Base-by-base conservation (phyloP, 2,888 invertebrate genomes). In the Heliconius sara region DNA sequence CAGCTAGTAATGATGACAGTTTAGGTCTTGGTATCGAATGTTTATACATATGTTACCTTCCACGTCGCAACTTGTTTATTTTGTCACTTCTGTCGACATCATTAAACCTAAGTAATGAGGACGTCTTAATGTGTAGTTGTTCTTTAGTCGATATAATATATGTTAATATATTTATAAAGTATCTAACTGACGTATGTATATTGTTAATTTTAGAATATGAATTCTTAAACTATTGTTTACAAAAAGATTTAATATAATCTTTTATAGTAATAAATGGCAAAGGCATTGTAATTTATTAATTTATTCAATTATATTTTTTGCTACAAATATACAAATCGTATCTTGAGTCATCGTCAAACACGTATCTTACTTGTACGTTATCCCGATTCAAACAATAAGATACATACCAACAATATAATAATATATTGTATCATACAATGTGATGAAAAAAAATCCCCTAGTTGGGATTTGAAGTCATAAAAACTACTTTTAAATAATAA, bases 11-110 rank as follows among this genome's bases (percentile, higher is more conserved):
- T n/a, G 7, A 60, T 60, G 73, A 60, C 25, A 39, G 25, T 60
- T n/a, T 60, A 72, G 30, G n/a, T 34, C 34, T 67, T 57, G 12
- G 39, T 34, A 47, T 60, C 19, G 68, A 65, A 39, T 76, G 52
- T 76, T 76, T 79, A 72, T 79, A 63, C 71, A 76, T 71, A 66
- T 79, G 76, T 79, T 70, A 70, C 71, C 76, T 71, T 79, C 25
- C 71, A 65, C 63, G 65, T 76, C 63, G 76, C 43, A 66, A 71
- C 19, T 66, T 78, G 66, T 73, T 78, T 73, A 57, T 78, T 67
- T 57, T 72, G 66, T 57, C 30, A 73, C 27, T 78, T 30, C 76
- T 72, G 71, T 77, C 73, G 73, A 78, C 73, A 73, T 68, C 39
- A 73, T 78, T 76, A n/a, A 65, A 66, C 27, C 43, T 67, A 52